Percentiles rank a stretch among this genome's conserved stretches.
phyloP scores from a whole-genome alignment of 2,113 vertebrate genomes.

The Mesoclemmys tuberculata region DNA sequence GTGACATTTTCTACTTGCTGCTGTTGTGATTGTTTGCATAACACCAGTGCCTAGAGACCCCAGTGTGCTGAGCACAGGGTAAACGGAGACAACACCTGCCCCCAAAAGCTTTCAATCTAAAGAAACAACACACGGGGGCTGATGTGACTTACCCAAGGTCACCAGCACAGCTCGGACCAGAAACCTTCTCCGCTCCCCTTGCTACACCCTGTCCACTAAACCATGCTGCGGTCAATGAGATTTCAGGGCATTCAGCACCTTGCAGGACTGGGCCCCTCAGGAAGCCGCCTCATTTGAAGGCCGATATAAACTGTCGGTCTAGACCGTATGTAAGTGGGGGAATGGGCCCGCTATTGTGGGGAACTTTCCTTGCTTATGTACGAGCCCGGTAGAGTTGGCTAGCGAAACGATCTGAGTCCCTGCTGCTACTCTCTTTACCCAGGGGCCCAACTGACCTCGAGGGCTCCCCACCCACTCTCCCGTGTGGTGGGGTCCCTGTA shows the following conservation, averaged over 20 bases:
- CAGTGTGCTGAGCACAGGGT: neutral
- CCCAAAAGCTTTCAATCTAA: neutral
- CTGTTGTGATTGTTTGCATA: neutral
- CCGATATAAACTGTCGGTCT: neutral
- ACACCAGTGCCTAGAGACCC: neutral
- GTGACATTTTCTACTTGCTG: neutral
- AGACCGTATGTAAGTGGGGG: no score
- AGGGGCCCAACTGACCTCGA: no score
- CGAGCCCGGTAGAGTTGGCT: no score
- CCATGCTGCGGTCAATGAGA: fast-evolving
- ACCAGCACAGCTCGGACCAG: neutral
- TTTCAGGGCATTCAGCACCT: neutral
- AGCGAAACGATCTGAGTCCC: no score
- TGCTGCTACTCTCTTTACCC: no score
- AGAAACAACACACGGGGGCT: neutral
- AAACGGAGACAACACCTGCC: neutral
- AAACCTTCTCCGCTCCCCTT: neutral
- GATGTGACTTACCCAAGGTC: neutral
- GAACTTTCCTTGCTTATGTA: no score
- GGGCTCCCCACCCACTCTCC: no score
- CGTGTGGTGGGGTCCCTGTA: no score
- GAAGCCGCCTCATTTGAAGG: fast-evolving
- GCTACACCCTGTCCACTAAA: neutral
- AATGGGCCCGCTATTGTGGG: no score
- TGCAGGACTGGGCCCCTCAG: fast-evolving